Percentiles rank a stretch among this genome's conserved stretches.
Conservation (phyloP, 2,113 vertebrate species). For the Dinomys branickii region DNA sequence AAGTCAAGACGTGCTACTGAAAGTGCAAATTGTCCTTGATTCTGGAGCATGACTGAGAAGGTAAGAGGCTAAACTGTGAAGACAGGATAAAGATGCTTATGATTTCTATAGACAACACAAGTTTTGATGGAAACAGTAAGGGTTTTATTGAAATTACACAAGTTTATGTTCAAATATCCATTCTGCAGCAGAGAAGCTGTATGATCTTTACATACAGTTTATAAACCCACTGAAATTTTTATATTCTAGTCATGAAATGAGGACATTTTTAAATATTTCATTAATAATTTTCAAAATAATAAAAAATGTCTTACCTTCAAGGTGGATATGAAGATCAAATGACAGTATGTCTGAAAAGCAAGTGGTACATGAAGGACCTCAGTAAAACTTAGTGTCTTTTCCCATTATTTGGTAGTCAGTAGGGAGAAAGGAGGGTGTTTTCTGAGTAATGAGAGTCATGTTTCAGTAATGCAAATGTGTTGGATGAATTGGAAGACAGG, state of each 20-base stretch:
- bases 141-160: not conserved
- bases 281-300: slow-evolving; percentile 57
- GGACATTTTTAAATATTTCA: slow-evolving; percentile 22
- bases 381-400: slow-evolving; percentile 1
- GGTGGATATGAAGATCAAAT: slow-evolving; percentile 7
- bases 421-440: not conserved
- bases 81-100: not conserved
- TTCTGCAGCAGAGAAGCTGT: not conserved
- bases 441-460: not conserved
- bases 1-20: not conserved
- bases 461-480: not conserved
- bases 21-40: not conserved
- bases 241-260: not conserved
- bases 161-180: not conserved
- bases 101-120: too few relatives aligned
- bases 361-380: not conserved
- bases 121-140: not conserved
- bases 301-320: not conserved
- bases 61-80: not conserved
- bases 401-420: not conserved
- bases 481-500: not conserved
- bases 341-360: slow-evolving; percentile 32
- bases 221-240: not conserved
- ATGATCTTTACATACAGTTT: not conserved
- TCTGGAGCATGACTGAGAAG: not conserved